phyloP scores from a whole-genome alignment of 2,797 vertebrate genomes.

The Enteromius afrohamiltoni region DNA sequence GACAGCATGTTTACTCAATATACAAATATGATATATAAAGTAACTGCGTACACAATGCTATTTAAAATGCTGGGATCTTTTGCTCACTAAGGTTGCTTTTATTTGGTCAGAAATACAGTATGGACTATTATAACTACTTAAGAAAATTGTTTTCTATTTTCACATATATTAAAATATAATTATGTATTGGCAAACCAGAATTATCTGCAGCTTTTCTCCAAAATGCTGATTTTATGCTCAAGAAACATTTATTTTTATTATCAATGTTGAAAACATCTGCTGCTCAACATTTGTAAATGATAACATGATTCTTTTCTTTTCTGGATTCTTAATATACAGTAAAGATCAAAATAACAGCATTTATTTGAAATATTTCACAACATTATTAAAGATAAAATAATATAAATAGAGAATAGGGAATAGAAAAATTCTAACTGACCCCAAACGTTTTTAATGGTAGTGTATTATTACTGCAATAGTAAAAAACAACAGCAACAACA shows the following conservation, averaged over 20 bases:
- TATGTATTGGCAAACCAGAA: not conserved
- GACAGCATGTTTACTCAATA: not conserved
- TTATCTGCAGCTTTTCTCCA: not conserved
- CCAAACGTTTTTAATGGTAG: not conserved
- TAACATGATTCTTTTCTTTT: not conserved
- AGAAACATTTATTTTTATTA: not conserved
- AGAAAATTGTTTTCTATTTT: not conserved
- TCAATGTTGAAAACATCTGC: not conserved
- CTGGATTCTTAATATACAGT: not conserved
- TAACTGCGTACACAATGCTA: not conserved
- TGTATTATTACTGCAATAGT: no score
- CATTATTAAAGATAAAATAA: not conserved
- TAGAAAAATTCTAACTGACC: not conserved
- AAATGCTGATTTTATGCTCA: not conserved
- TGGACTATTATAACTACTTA: not conserved
- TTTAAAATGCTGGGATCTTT: not conserved
- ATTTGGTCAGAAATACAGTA: not conserved
- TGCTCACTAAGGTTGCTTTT: not conserved
- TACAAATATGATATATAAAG: not conserved
- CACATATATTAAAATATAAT: not conserved
- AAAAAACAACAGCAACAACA: not conserved
- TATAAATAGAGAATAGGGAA: no score
- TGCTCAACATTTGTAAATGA: not conserved
- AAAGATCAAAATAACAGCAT: not conserved
- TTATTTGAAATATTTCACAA: not conserved